Evolutionary conservation across 2,888 invertebrate species (phyloP).

Genomic region (Stenchaetothrips biformis): DNA sequence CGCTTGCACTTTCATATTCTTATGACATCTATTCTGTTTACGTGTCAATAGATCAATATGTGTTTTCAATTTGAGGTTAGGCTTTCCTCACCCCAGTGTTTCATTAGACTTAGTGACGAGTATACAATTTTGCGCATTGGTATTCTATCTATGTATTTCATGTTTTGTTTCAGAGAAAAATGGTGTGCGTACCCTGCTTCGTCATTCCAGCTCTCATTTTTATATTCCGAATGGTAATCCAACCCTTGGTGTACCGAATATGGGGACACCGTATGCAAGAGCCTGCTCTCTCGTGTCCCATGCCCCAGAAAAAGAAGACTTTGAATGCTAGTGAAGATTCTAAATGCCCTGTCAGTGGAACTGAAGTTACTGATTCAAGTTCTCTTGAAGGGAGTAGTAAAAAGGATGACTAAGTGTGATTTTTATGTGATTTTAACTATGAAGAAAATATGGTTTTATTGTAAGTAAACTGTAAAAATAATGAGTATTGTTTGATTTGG

Average conservation of each 20-base stretch:
- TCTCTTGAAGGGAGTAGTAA: background rate
- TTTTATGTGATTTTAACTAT: background rate
- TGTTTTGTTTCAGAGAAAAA: background rate
- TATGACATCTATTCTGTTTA: too few species aligned
- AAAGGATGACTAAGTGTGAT: background rate
- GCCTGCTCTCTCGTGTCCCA: background rate
- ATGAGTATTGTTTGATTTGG: background rate
- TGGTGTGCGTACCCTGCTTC: conserved; percentile 5
- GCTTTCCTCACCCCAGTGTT: too few species aligned
- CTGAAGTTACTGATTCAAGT: background rate
- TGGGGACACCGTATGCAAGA: conserved; percentile 4
- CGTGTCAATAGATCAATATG: too few species aligned
- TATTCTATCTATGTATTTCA: background rate
- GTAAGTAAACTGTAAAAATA: background rate
- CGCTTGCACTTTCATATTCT: too few species aligned
- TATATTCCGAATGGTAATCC: conserved; percentile 2
- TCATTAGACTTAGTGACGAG: too few species aligned
- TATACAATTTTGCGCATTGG: too few species aligned
- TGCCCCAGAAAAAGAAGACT: conserved; percentile 7
- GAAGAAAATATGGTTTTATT: background rate
- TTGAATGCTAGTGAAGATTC: background rate
- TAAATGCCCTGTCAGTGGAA: background rate
- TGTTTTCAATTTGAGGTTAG: too few species aligned
- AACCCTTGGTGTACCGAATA: conserved; percentile 6
- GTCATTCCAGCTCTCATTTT: conserved; percentile 9